Conservation (phyloP, 2,797 vertebrate genomes). For the Falco naumanni region DNA sequence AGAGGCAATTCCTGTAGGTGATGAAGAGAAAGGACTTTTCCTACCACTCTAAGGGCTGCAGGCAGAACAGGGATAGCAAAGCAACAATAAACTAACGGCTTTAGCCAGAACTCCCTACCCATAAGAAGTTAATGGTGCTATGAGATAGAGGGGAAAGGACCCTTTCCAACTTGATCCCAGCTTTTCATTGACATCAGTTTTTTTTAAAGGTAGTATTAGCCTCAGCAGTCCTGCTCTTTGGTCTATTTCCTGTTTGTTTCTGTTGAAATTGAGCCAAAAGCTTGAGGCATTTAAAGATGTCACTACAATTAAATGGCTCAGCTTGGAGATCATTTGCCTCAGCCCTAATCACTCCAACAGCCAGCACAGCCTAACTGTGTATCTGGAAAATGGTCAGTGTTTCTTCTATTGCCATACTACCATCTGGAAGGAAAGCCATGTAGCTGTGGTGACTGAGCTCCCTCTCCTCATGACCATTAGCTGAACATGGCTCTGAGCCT, state of each 20-base stretch:
- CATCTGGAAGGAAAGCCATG: not conserved
- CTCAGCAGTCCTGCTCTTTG: not conserved
- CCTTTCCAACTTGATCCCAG: not conserved
- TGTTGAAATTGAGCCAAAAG: conserved; percentile 13
- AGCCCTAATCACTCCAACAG: not conserved
- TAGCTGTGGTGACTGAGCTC: not conserved
- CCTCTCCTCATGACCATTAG: not conserved
- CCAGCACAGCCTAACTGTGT: not conserved
- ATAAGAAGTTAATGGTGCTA: conserved; percentile 20
- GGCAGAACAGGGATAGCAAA: not conserved
- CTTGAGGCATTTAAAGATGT: not conserved
- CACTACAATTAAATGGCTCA: not conserved
- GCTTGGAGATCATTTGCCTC: not conserved
- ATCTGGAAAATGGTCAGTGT: not conserved
- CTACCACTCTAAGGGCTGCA: not conserved
- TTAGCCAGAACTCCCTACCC: not conserved
- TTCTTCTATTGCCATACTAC: not conserved
- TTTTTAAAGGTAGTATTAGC: conserved; percentile 6
- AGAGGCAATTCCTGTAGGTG: not conserved
- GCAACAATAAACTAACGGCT: not conserved
- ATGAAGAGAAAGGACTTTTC: conserved; percentile 5
- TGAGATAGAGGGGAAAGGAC: not conserved
- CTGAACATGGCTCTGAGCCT: not conserved
- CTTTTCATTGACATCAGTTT: not conserved
- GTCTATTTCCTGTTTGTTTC: not conserved